Evolutionary conservation across 2,113 vertebrate genomes (phyloP).

Genomic region (Heterotilapia buettikoferi): DNA sequence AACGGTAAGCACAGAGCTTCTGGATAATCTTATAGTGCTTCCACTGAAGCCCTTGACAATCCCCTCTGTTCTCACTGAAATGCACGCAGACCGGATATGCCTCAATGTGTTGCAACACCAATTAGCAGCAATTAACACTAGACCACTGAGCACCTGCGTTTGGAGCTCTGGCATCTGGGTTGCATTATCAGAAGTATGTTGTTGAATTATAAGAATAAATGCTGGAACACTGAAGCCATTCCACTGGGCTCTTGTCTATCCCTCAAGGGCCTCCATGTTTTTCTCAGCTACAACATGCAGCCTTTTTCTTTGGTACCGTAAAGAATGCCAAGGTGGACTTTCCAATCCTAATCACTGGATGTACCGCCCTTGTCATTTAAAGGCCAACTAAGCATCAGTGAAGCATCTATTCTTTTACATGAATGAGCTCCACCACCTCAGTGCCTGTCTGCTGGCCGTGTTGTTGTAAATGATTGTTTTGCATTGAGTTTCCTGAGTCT

Average conservation of each 20-base stretch:
- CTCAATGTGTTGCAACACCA: slow-evolving; percentile 69
- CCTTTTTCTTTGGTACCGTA: not conserved
- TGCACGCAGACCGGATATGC: slow-evolving; percentile 30
- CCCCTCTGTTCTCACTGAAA: slow-evolving; percentile 22
- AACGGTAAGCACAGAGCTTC: not conserved
- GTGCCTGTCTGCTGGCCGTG: not conserved
- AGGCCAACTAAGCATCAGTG: not conserved
- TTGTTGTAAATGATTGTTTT: slow-evolving; percentile 60
- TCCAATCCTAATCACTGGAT: not conserved
- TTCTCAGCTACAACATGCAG: not conserved
- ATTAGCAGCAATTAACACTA: slow-evolving; percentile 79
- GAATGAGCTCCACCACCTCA: not conserved
- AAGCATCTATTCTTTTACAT: not conserved
- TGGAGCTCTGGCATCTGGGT: slow-evolving; percentile 60
- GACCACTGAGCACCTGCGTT: slow-evolving; percentile 67
- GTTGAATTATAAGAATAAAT: slow-evolving; percentile 52
- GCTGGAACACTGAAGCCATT: slow-evolving; percentile 25
- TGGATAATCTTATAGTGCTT: not conserved
- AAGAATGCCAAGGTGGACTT: not conserved
- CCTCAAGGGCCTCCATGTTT: not conserved
- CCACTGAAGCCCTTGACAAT: slow-evolving; percentile 20
- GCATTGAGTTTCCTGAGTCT: slow-evolving; percentile 51
- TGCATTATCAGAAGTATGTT: slow-evolving; percentile 56
- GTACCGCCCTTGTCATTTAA: not conserved
- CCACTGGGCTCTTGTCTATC: not conserved